Evolutionary conservation across 2,888 invertebrate genomes (phyloP), one percentile per base, ranked within the genome.

Genomic region (Carcina quercana): DNA sequence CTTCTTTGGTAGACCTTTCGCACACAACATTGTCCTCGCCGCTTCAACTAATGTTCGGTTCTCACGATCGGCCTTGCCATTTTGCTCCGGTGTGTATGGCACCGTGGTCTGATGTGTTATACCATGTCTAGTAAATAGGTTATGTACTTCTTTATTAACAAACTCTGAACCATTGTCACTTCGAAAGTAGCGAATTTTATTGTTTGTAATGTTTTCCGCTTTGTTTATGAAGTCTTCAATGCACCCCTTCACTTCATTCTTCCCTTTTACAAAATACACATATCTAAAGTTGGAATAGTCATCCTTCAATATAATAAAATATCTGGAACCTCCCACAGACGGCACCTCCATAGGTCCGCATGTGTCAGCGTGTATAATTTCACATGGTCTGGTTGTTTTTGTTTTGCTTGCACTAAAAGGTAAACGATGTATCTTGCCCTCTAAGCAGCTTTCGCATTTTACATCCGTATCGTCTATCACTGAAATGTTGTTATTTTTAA

Each of bases 291-390:
- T 45, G 5, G 47, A 45, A 12, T 35, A 52, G 22, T 53, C 52
- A 38, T 56, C 51, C 17, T 50, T 52, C 1, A 52, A 11, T 7
- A 53, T 5, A 3, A 50, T 6, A 30, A 45, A 50, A 19, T 48
- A 53, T 35, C 33, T 44, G 4, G 46, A 38, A 4, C 49, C 47
- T 14, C 47, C 47, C 1, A 50, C 15, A 2, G 42, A 25, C 8
- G 11, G 11, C 8, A 11, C 27, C 21, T 27, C 30, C 28, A 37
- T 37, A 1, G 30, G 32, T 1, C 33, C 34, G 13, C 33, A 28
- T 3, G 32, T 15, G 15, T 37, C 38, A 2, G 21, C 20, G 13
- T 31, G 31, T 1, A 43, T 34, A 3, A 43, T 1, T 8, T 46
- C 38, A 30, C 43, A 37, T 3, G 37, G 26, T 11, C 13, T 35